Evolutionary conservation across 2,113 vertebrate genomes (phyloP).

Genomic region (Psittacus erithacus): DNA sequence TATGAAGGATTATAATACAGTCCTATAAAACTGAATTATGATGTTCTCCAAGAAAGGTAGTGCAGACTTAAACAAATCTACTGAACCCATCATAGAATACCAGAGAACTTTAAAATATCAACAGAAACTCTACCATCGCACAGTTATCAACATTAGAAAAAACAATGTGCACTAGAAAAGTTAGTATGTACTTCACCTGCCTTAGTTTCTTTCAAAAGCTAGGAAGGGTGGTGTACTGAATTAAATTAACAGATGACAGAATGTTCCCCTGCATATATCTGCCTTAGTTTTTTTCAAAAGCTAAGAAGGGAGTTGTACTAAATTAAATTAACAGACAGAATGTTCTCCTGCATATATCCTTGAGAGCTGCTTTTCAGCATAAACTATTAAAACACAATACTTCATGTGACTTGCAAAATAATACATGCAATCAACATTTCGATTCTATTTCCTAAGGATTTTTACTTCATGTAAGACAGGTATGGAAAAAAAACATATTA

Average conservation of each 20-base stretch:
- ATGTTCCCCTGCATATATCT: neutral
- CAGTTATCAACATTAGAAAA: slow-evolving; percentile 35
- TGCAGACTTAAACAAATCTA: neutral
- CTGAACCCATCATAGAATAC: neutral
- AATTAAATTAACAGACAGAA: neutral
- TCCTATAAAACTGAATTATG: neutral
- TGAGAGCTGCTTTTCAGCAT: neutral
- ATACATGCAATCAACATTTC: neutral
- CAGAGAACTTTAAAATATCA: neutral
- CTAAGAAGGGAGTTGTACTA: neutral
- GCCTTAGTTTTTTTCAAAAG: neutral
- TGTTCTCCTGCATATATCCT: neutral
- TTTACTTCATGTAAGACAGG: neutral
- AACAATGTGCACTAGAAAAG: neutral
- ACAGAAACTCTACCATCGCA: neutral
- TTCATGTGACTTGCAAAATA: neutral
- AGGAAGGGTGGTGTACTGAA: neutral
- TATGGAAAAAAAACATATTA: neutral
- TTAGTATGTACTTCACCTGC: neutral
- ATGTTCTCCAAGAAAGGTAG: neutral
- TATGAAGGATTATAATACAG: neutral
- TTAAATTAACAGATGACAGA: neutral
- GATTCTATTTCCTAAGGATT: neutral
- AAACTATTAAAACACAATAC: neutral
- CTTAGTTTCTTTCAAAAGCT: neutral